phyloP scores from a whole-genome alignment of 2,797 vertebrate species.

The Spondyliosoma cantharus region DNA sequence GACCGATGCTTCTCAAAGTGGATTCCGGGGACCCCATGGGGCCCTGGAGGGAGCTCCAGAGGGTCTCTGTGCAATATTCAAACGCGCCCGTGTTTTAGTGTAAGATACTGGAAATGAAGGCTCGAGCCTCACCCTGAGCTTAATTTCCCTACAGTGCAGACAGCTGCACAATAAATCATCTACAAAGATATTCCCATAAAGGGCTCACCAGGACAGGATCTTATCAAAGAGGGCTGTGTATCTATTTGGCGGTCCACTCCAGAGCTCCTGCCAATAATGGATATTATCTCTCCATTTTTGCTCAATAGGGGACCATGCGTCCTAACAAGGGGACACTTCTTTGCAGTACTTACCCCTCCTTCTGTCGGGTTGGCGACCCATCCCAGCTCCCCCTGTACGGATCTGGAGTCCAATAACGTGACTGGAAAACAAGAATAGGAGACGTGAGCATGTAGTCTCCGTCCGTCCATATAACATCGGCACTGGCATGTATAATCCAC shows the following conservation, averaged over 20 bases:
- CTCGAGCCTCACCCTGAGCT: constrained; percentile 36
- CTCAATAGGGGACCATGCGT: constrained; percentile 66
- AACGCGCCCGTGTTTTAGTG: constrained; percentile 25
- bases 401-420: constrained; percentile 95
- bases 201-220: constrained; percentile 40
- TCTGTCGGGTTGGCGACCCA: constrained; percentile 96
- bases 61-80: constrained; percentile 27
- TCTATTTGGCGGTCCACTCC: constrained; percentile 47
- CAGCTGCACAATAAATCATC: constrained; percentile 58
- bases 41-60: constrained; percentile 38
- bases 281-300: constrained; percentile 78
- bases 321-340: constrained; percentile 71
- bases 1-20: constrained; percentile 59
- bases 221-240: constrained; percentile 64
- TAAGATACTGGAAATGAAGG: constrained; percentile 22
- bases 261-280: constrained; percentile 55
- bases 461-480: constrained; percentile 33
- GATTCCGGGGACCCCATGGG: constrained; percentile 58
- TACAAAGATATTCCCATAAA: constrained; percentile 57
- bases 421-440: constrained; percentile 84
- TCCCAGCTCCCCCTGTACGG: constrained; percentile 94
- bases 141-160: constrained; percentile 21
- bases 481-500: constrained; percentile 27
- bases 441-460: constrained; percentile 57
- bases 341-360: constrained; percentile 93